Evolutionary conservation across 2,888 invertebrate species (phyloP).

Genomic region (Leptinotarsa peninsularis): DNA sequence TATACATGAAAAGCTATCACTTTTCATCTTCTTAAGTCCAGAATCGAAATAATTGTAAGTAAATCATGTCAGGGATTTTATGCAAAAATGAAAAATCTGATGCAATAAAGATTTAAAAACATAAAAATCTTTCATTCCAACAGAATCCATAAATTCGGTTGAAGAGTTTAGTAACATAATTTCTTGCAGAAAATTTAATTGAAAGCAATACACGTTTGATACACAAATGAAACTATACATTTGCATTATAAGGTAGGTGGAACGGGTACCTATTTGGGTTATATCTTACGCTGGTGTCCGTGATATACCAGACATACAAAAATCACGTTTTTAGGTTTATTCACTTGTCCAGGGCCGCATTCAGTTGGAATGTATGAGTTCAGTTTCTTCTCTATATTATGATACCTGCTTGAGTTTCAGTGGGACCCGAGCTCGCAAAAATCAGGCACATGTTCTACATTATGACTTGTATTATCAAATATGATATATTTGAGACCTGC

Average conservation of each 20-base stretch:
- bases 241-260: constrained; percentile 34
- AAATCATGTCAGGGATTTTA: too few relatives aligned
- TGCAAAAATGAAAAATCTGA: too few relatives aligned
- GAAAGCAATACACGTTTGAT: background rate
- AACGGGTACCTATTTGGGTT: constrained; percentile 32
- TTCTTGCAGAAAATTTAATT: background rate
- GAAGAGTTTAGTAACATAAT: background rate
- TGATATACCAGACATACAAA: constrained; percentile 16
- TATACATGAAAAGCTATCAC: too few relatives aligned
- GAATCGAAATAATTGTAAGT: too few relatives aligned
- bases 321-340: constrained; percentile 7
- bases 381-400: background rate
- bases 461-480: too few relatives aligned
- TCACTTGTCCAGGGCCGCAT: background rate
- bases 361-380: background rate
- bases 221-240: constrained; percentile 19
- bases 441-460: too few relatives aligned
- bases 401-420: too few relatives aligned
- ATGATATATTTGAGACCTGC: too few relatives aligned
- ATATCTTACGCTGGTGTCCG: constrained; percentile 30
- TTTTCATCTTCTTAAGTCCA: too few relatives aligned
- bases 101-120: too few relatives aligned
- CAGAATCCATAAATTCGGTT: background rate
- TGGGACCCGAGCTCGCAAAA: too few relatives aligned
- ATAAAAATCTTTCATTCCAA: background rate